Base-by-base conservation (phyloP, 2,797 vertebrate genomes). In the Poecilia wingei region DNA sequence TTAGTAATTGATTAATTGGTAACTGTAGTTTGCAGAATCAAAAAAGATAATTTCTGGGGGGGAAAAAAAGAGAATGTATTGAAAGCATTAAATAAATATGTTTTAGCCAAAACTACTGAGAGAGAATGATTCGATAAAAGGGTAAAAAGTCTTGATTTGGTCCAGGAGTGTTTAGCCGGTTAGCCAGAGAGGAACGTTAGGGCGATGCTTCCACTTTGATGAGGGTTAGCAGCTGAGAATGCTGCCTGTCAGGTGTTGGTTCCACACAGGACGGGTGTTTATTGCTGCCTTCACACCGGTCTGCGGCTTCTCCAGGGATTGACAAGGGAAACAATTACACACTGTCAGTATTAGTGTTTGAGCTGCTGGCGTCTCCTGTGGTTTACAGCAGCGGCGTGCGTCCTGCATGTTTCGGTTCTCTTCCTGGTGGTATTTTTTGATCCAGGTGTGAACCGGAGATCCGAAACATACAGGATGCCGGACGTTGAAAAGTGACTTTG, bases 141-240 rank as follows among this genome's bases (percentile, higher is more conserved):
- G 28, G 41, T 68, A 64, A 82, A 86, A 86, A 22, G 75, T 82
- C 78, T 45, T 16, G 78, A 78, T 72, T 76, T 71, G 59, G 49
- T 78, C 75, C 82, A 28, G 75, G 82, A 84, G 55, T 25, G 47
- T 20, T 49, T 7, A 49, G 47, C 47, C 6, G 47, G 20, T 22
- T 51, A 51, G 20, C 20, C 49, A 64, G 79, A 72, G 64, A 43
- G 76, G 82, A 79, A 70, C 81, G 78, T 82, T 41, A 68, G 46
- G 49, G 59, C 74, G 88, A 87, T 84, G 79, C 86, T 84, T 83
- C 80, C 79, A 72, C 89, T 93, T 92, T 82, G 70, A 95, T 89
- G 25, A 33, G 80, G 86, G 73, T 79, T 75, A 92, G 80, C 96
- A 96, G 96, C 96, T 96, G 96, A 76, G 95, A 95, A 95, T 95